phyloP scores from a whole-genome alignment of 30 jellyfish, hydroid and myxozoan species.

The Phacellophora camtschatica region DNA sequence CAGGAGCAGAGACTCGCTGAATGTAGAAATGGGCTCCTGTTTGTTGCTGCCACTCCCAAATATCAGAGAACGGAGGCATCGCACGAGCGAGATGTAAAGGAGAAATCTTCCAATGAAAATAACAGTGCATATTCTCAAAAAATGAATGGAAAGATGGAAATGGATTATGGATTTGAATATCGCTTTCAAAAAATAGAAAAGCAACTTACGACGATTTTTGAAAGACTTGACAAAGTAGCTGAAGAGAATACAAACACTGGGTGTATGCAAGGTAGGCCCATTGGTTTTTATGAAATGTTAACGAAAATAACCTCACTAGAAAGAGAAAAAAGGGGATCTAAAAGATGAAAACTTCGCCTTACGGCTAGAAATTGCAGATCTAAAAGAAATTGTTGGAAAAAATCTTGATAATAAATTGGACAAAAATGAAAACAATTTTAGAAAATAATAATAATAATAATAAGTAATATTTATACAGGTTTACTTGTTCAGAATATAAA shows the following conservation, averaged over 20 bases:
- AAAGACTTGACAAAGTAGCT: background rate
- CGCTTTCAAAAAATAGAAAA: background rate
- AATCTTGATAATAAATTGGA: background rate
- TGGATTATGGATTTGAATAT: background rate
- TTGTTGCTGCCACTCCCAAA: background rate
- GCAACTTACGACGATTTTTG: slow-evolving; percentile 1
- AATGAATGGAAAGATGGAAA: background rate
- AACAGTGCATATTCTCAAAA: background rate
- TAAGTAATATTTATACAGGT: too few species aligned
- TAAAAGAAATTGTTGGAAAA: background rate
- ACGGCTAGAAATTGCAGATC: background rate
- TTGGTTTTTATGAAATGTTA: background rate
- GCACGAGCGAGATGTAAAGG: slow-evolving; percentile 1
- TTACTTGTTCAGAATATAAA: too few species aligned
- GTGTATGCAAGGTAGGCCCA: background rate
- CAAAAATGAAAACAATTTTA: background rate
- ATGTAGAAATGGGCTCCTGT: slow-evolving; percentile 5
- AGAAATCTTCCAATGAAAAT: background rate
- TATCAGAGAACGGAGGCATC: background rate
- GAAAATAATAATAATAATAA: too few species aligned
- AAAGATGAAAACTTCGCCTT: background rate
- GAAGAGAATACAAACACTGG: background rate
- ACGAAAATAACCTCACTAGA: background rate
- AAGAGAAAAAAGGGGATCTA: background rate
- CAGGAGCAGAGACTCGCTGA: background rate